Evolutionary conservation across 2,113 vertebrate species (phyloP), one percentile per base, ranked within the genome.

Genomic region (Equus przewalskii): DNA sequence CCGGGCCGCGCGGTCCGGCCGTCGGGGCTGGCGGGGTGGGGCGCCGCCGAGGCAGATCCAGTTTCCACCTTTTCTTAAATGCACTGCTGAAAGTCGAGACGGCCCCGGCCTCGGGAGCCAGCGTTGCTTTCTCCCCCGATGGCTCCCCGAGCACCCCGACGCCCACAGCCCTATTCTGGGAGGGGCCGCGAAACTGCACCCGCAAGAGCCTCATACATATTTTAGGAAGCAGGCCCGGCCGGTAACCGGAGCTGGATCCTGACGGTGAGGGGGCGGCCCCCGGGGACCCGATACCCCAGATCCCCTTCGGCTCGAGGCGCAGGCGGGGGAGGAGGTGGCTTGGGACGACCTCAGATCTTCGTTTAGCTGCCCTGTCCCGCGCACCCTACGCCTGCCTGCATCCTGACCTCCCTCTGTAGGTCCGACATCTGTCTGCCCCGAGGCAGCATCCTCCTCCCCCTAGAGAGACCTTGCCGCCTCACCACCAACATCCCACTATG

Each of bases 121-220:
- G 73, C 69, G 72, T 22, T 33, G 67, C 85, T 85, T 54, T 33
- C 96, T 73, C 58, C 90, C 73, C 95, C 70, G 13, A 19, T 51
- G 65, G 49, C 64, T 78, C 89, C 60, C 51, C 7, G 75, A 44
- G 88, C 92, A 89, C 97, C 83, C 97, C 41, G 56, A 93, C 46
- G 51, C 82, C 78, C 84, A 91, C 95, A 83, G 54, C 85, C 82
- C 76, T 98, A 98, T 98, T 98, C 72, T 3, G 76, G 97, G 97
- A 98, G 98, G 99, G 98, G 98, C 97, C 81, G 89, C 97, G 99
- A 99, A 99, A 99, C 98, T 80, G 94, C 98, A 99, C 98, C 98
- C 96, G 82, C 60, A 90, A 97, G 98, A 94, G 88, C 92, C 97
- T 93, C 97, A 99, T 99, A 96, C 99, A 99, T 99, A 99, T 99